A percentile compares a stretch with the other conserved stretches of the same genome.
phyloP scores from a whole-genome alignment of 2,888 invertebrate genomes.

The Mesorhabditis belari region DNA sequence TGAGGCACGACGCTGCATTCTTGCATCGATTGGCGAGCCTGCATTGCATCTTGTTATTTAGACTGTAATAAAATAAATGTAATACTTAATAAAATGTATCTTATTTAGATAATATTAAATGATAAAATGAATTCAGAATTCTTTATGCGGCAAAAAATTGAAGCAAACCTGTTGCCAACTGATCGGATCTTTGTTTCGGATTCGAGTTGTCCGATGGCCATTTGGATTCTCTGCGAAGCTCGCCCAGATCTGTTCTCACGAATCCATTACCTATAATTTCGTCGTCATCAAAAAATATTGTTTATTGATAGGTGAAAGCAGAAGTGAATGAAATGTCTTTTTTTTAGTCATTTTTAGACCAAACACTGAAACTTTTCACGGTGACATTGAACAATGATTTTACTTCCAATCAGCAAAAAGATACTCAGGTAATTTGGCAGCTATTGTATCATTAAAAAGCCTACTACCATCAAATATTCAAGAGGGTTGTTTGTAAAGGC shows the following conservation, averaged over 20 bases:
- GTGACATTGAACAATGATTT: not conserved
- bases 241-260: conserved; percentile 45
- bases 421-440: not conserved
- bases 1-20: conserved; percentile 46
- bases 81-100: no score
- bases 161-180: conserved; percentile 25
- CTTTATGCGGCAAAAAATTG: not conserved
- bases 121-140: no score
- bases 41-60: no score
- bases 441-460: not conserved
- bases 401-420: not conserved
- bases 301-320: not conserved
- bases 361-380: no score
- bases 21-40: conserved; percentile 20
- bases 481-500: no score
- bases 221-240: conserved; percentile 45
- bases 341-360: no score
- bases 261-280: conserved; percentile 12
- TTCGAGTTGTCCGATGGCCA: conserved; percentile 41
- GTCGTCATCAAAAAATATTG: not conserved
- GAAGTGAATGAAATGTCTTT: no score
- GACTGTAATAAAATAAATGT: no score
- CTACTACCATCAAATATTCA: no score
- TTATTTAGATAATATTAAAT: no score
- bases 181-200: conserved; percentile 17